Conservation (phyloP, 2,113 vertebrate species). For the Boleophthalmus pectinirostris region DNA sequence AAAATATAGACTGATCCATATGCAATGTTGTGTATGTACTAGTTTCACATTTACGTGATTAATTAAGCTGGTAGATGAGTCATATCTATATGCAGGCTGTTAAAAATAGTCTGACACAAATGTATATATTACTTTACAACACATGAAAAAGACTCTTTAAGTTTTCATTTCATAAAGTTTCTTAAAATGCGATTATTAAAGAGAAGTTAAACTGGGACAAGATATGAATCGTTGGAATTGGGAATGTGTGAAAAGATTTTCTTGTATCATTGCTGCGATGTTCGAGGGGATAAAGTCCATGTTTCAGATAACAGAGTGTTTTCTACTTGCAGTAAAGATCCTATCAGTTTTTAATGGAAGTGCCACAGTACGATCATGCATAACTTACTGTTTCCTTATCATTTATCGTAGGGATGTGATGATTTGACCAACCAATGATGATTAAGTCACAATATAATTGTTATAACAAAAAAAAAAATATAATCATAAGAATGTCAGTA, state of each 20-base stretch:
- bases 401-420: background rate
- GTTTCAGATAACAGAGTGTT: slow-evolving; percentile 19
- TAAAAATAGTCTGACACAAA: no score
- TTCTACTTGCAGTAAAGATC: slow-evolving; percentile 25
- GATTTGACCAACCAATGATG: no score
- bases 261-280: slow-evolving; percentile 32
- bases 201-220: slow-evolving; percentile 1
- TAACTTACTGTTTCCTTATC: background rate
- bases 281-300: slow-evolving; percentile 21
- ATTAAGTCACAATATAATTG: no score
- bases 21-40: background rate
- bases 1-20: background rate
- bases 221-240: slow-evolving; percentile 8
- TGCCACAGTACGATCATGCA: background rate
- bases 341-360: slow-evolving; percentile 2
- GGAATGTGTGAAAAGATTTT: slow-evolving; percentile 34
- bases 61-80: no score
- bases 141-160: background rate
- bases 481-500: no score
- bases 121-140: no score
- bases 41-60: background rate
- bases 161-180: background rate
- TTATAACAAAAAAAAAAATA: no score
- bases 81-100: no score
- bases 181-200: background rate